A percentile compares a stretch with the other conserved stretches of the same genome.
phyloP scores from a whole-genome alignment of 2,113 vertebrate genomes.

The Embiotoca jacksoni region DNA sequence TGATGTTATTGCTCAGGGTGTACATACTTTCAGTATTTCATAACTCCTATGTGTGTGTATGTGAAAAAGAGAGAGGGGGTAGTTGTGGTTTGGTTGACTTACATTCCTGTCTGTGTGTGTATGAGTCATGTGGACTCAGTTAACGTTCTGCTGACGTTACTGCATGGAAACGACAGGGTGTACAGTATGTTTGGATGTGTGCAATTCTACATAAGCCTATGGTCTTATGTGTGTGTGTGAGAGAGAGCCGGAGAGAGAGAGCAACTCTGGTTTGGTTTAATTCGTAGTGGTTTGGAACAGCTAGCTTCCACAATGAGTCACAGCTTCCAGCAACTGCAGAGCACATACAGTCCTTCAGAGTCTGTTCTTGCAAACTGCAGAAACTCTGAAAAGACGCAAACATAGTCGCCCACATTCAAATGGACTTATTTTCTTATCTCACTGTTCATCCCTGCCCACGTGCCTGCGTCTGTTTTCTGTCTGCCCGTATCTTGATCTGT shows the following conservation, averaged over 20 bases:
- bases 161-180: slow-evolving; percentile 24
- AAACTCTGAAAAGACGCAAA: slow-evolving; percentile 31
- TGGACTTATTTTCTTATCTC: slow-evolving; percentile 31
- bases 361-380: slow-evolving; percentile 9
- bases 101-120: slow-evolving; percentile 51
- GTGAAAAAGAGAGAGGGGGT: slow-evolving; percentile 16
- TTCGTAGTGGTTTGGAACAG: slow-evolving; percentile 68
- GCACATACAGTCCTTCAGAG: slow-evolving; percentile 7
- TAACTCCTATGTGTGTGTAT: slow-evolving; percentile 25
- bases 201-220: slow-evolving; percentile 6
- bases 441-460: background rate
- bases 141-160: slow-evolving; percentile 34
- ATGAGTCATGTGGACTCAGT: slow-evolving; percentile 55
- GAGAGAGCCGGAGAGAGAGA: slow-evolving; percentile 2
- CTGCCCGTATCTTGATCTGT: slow-evolving; percentile 21
- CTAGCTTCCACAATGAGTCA: slow-evolving; percentile 69
- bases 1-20: slow-evolving; percentile 30
- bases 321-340: slow-evolving; percentile 69
- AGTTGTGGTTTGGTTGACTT: slow-evolving; percentile 60
- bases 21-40: slow-evolving; percentile 42
- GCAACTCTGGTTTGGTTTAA: slow-evolving; percentile 58
- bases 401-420: background rate
- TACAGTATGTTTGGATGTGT: slow-evolving; percentile 29
- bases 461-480: slow-evolving; percentile 32
- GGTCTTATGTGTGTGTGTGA: background rate